Base-by-base conservation (phyloP, 2,888 invertebrate genomes). In the Pseudanteris insignis region DNA sequence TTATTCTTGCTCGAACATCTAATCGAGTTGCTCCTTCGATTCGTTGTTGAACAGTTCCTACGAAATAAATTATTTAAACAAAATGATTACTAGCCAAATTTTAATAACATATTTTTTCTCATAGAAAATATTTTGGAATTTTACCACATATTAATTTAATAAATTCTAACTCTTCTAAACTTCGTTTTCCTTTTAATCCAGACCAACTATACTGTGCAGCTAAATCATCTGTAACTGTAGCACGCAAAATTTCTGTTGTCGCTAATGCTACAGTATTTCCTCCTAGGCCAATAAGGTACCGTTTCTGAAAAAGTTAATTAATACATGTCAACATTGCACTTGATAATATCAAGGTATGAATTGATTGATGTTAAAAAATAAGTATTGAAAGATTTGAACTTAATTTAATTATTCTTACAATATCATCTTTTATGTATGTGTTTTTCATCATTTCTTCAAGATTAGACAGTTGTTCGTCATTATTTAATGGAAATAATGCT, bases 11-110 rank as follows among this genome's bases (percentile, higher is more conserved):
- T 40, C 63, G 38, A 8, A 63, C 63, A 15, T 63, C 63, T 30
- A 63, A 26, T 28, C 63, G 33, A 1, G 63, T 63, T 7, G 63
- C 63, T 1, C 59, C 63, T 44, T 63, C 63, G n/a, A 63, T 63
- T 43, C 63, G 50, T 24, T 63, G 63, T 9, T 63, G 63, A 14
- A 63, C 60, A 1, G 54, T 60, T 28, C 53, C 60, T 60, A 18
- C 2, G 14, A 24, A n/a, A n/a, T n/a, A n/a, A n/a, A n/a, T n/a
- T n/a, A n/a, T n/a, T n/a, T n/a, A n/a, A n/a, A n/a, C n/a, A n/a
- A n/a, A n/a, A n/a, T n/a, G n/a, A n/a, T n/a, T n/a, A n/a, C n/a
- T n/a, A n/a, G n/a, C n/a, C n/a, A n/a, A n/a, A n/a, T n/a, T n/a
- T n/a, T n/a, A n/a, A n/a, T n/a, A n/a, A n/a, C n/a, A n/a, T n/a